Percentiles rank a stretch among this genome's conserved stretches.
Evolutionary conservation across 2,797 vertebrate species (phyloP).

Genomic region (Pipistrellus pygmaeus): DNA sequence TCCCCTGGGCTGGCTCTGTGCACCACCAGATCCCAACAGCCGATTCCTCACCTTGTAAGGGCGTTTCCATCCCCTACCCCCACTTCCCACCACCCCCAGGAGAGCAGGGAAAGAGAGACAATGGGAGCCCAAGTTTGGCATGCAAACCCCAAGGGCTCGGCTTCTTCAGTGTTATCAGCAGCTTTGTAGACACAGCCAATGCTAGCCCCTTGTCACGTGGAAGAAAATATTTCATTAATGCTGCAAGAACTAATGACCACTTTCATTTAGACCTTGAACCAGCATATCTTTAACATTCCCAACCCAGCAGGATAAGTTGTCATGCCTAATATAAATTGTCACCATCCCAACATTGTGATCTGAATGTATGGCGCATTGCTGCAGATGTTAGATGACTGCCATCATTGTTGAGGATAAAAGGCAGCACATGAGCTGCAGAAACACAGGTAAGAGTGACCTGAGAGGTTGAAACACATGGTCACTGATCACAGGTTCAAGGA

Average conservation of each 20-base stretch:
- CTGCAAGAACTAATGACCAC: constrained; percentile 1
- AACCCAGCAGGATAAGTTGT: background rate
- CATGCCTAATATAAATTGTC: background rate
- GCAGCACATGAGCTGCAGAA: background rate
- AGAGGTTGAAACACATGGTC: background rate
- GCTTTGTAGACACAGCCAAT: background rate
- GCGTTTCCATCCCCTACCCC: background rate
- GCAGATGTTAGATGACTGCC: background rate
- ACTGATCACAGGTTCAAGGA: background rate
- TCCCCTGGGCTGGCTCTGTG: background rate
- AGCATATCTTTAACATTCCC: background rate
- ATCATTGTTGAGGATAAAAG: background rate
- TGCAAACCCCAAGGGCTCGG: background rate
- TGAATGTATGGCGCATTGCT: background rate
- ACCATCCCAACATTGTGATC: background rate
- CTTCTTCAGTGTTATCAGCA: background rate
- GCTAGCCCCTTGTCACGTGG: background rate
- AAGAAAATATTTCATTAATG: constrained; percentile 18
- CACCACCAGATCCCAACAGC: background rate
- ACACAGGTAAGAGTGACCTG: background rate
- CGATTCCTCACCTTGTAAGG: background rate
- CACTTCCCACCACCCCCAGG: background rate
- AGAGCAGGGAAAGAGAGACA: background rate
- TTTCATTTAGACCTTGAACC: background rate
- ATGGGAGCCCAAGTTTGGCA: background rate